Evolutionary conservation across 2,797 vertebrate genomes (phyloP).

Genomic region (Siniperca undulata): DNA sequence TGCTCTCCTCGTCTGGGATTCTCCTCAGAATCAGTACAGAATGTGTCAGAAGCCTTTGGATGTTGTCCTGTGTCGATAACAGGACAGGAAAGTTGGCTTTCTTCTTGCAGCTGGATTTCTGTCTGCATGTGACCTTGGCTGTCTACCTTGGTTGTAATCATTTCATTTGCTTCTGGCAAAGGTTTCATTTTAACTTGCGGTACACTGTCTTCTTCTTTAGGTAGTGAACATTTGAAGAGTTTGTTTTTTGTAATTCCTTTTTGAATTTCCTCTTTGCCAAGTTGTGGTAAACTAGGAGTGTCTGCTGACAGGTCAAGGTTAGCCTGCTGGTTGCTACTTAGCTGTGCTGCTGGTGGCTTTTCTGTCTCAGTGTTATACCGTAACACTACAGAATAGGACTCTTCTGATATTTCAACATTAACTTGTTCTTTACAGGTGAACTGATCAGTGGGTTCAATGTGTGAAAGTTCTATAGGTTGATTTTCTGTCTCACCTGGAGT

Average conservation of each 20-base stretch:
- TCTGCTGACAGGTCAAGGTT: conserved; percentile 5
- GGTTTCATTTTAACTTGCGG: not conserved
- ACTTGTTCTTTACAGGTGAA: not conserved
- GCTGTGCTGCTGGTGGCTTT: not conserved
- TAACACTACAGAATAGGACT: not conserved
- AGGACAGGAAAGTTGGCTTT: conserved; percentile 3
- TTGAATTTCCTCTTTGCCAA: not conserved
- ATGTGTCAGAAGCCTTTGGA: not conserved
- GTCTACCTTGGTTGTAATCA: not conserved
- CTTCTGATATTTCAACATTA: not conserved
- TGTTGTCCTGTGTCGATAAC: conserved; percentile 38
- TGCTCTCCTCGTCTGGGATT: not conserved
- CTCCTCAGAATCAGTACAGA: not conserved
- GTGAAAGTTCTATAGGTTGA: not conserved
- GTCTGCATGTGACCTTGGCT: not conserved
- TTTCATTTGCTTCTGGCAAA: not conserved
- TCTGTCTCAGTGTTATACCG: conserved; percentile 1
- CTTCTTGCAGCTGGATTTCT: not conserved
- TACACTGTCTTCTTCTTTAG: not conserved
- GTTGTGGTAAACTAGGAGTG: not conserved
- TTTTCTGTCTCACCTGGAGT: conserved; percentile 9
- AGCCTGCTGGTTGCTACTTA: not conserved
- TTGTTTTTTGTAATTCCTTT: conserved; percentile 1
- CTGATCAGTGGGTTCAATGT: not conserved
- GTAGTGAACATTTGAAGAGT: not conserved